Evolutionary conservation across 2,113 vertebrate species (phyloP).

Genomic region (rabbit (Oryctolagus cuniculus)): DNA sequence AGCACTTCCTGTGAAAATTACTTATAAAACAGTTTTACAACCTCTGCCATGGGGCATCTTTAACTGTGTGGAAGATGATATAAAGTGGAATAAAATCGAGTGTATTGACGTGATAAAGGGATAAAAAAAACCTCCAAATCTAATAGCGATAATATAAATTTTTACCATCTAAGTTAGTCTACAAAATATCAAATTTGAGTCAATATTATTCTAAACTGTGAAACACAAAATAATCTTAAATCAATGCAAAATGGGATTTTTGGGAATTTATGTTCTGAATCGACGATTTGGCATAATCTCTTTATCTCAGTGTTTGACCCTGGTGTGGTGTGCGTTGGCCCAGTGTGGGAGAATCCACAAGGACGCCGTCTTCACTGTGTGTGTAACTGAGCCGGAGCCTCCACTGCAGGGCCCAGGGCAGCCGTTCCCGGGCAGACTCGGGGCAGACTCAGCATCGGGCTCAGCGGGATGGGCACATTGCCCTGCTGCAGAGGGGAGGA

Average conservation of each 20-base stretch:
- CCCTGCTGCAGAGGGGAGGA: slow-evolving; percentile 47
- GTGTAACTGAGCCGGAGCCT: not conserved
- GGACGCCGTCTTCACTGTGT: not conserved
- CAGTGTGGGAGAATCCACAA: not conserved
- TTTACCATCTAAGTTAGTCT: not conserved
- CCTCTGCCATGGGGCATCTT: not conserved
- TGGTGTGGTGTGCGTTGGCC: not conserved
- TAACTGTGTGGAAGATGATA: not conserved
- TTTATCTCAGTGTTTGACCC: not conserved
- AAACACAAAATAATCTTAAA: not conserved
- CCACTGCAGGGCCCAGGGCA: not conserved
- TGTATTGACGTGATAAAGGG: not conserved
- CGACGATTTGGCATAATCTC: not conserved
- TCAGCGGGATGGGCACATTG: slow-evolving; percentile 53
- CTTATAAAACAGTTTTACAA: not conserved
- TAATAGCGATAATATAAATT: not conserved
- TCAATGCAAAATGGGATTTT: not conserved
- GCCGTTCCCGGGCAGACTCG: not conserved
- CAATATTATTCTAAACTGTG: not conserved
- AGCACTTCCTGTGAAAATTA: not conserved
- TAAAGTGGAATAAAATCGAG: not conserved
- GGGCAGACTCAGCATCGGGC: slow-evolving; percentile 5
- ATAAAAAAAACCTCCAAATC: not conserved
- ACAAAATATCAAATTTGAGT: not conserved
- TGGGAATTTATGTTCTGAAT: not conserved